A percentile compares a stretch with the other conserved stretches of the same genome.
Evolutionary conservation across 2,797 vertebrate genomes (phyloP).

Genomic region (Tarsius wallacei): DNA sequence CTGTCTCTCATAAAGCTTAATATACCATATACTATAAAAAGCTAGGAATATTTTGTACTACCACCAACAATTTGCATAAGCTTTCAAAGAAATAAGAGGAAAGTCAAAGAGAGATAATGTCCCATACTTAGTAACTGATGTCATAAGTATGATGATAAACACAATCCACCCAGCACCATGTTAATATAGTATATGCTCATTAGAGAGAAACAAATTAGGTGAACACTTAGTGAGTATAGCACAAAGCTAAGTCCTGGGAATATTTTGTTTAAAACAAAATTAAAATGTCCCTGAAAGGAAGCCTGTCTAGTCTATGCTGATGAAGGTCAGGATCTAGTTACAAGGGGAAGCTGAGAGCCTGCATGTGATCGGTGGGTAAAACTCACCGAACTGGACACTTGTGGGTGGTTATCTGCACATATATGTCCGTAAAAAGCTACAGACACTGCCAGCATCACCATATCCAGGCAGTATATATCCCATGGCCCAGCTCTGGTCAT

Average conservation of each 20-base stretch:
- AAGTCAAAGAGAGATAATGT: too few species aligned
- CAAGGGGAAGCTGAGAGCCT: rapidly evolving
- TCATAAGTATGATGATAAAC: too few species aligned
- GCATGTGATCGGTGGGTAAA: rapidly evolving
- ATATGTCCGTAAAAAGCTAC: rapidly evolving
- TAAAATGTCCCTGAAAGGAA: background rate
- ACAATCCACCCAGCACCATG: rapidly evolving
- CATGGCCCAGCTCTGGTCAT: background rate
- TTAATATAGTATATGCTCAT: rapidly evolving
- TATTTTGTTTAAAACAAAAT: background rate
- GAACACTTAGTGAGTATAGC: background rate
- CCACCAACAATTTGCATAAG: background rate
- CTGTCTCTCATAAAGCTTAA: background rate
- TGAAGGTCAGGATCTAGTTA: background rate
- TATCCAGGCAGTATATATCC: rapidly evolving
- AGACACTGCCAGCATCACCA: rapidly evolving
- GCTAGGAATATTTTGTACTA: background rate
- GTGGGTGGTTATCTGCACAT: rapidly evolving
- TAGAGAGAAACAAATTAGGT: background rate
- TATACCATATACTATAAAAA: background rate
- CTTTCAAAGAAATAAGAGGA: background rate
- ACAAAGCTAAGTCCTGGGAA: background rate
- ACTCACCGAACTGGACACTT: rapidly evolving
- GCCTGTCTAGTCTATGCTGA: background rate
- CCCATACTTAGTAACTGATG: rapidly evolving